Evolutionary conservation across 1,140 invertebrate species (phyloP).

Genomic region (Ptiloglossa arizonensis): DNA sequence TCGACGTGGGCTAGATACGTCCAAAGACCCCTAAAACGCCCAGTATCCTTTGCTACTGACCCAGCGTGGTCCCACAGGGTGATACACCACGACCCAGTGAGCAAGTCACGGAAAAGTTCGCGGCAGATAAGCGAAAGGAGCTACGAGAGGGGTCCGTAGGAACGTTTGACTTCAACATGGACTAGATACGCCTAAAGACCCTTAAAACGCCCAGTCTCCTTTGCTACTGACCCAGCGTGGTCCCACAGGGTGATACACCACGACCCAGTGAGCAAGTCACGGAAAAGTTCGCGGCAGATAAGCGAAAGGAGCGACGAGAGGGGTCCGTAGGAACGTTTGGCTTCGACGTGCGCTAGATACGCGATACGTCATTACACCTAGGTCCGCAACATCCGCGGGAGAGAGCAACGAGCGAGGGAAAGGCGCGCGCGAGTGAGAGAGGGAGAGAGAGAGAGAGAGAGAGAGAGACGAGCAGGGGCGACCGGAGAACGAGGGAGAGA

Average conservation of each 20-base stretch:
- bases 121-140: slow-evolving; percentile 45
- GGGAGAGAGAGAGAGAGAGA: slow-evolving; percentile 4
- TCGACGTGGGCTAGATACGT: no score
- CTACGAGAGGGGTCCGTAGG: no score
- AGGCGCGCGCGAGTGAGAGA: slow-evolving; percentile 1
- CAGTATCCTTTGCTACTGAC: no score
- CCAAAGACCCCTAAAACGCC: no score
- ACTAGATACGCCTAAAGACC: no score
- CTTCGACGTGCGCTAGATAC: slow-evolving; percentile 53
- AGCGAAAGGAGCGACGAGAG: slow-evolving; percentile 32
- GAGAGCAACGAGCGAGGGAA: slow-evolving; percentile 50
- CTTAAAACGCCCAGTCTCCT: no score
- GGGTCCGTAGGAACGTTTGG: slow-evolving; percentile 46
- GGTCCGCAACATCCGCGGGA: slow-evolving; percentile 63
- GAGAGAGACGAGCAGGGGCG: slow-evolving; percentile 29
- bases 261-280: background rate
- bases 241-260: no score
- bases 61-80: no score
- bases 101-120: slow-evolving; percentile 8
- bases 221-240: no score
- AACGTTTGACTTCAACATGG: no score
- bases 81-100: background rate
- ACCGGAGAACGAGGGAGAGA: slow-evolving; percentile 53
- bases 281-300: slow-evolving; percentile 26
- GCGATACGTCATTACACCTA: slow-evolving; percentile 65